phyloP scores from a whole-genome alignment of 2,888 invertebrate genomes.

The Theodoxus fluviatilis region DNA sequence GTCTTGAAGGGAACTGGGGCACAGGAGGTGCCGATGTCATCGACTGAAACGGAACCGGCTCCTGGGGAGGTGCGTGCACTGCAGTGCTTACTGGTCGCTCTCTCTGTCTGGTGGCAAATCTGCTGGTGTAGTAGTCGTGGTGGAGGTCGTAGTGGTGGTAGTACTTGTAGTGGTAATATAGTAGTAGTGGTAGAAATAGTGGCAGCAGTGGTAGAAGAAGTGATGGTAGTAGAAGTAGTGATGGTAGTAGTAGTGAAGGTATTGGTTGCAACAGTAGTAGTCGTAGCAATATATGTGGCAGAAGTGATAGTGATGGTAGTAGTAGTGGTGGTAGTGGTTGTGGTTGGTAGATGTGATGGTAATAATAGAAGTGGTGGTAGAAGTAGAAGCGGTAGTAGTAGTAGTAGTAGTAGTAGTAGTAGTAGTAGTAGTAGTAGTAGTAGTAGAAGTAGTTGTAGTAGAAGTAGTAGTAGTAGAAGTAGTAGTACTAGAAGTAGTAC shows the following conservation, averaged over 20 bases:
- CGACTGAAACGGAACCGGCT: no score
- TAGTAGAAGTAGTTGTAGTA: neutral
- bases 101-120: neutral
- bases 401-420: neutral
- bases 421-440: neutral
- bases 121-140: neutral
- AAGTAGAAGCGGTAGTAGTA: neutral
- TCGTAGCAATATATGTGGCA: neutral
- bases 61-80: no score
- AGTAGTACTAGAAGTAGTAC: neutral
- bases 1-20: no score
- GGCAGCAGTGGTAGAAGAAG: neutral
- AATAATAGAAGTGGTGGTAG: neutral
- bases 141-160: neutral
- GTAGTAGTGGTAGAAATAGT: neutral
- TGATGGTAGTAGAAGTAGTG: neutral
- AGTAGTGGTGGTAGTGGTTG: neutral
- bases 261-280: neutral
- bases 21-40: no score
- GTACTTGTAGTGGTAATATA: neutral
- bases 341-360: neutral
- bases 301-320: neutral
- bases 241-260: neutral
- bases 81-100: no score
- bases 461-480: neutral